Conservation (phyloP, 2,797 vertebrate genomes). For the Leptoclinus maculatus region DNA sequence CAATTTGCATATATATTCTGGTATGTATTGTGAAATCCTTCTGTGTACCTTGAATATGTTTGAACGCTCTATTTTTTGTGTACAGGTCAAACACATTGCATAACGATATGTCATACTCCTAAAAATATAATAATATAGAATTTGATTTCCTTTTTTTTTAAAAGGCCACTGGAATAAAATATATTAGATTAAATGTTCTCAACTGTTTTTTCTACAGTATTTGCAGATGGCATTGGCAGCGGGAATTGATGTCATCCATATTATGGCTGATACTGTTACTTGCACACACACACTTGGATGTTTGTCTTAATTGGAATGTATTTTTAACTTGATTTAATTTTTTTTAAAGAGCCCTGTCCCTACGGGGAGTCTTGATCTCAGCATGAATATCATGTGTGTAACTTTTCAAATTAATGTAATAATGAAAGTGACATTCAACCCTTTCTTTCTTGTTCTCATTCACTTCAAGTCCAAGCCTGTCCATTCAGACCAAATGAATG, state of each 20-base stretch:
- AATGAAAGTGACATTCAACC: neutral
- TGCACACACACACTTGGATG: neutral
- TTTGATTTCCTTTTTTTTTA: neutral
- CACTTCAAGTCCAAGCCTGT: neutral
- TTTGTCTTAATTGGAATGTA: neutral
- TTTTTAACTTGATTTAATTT: neutral
- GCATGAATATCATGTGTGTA: conserved; percentile 10
- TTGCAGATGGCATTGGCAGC: neutral
- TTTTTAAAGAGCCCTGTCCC: neutral
- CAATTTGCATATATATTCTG: neutral
- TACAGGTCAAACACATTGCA: neutral
- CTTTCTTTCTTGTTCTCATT: neutral
- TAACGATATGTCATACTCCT: neutral
- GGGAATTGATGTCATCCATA: neutral
- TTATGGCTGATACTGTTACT: neutral
- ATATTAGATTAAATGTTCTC: neutral
- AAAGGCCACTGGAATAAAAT: neutral
- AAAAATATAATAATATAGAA: neutral
- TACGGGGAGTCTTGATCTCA: neutral
- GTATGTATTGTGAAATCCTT: neutral
- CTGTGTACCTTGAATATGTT: neutral
- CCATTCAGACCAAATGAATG: conserved; percentile 30
- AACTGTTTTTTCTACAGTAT: neutral
- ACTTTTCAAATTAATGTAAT: neutral
- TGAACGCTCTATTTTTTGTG: neutral